Evolutionary conservation across 2,888 invertebrate genomes (phyloP), one percentile per base, ranked within the genome.

Genomic region (Entomobrya multifasciata): DNA sequence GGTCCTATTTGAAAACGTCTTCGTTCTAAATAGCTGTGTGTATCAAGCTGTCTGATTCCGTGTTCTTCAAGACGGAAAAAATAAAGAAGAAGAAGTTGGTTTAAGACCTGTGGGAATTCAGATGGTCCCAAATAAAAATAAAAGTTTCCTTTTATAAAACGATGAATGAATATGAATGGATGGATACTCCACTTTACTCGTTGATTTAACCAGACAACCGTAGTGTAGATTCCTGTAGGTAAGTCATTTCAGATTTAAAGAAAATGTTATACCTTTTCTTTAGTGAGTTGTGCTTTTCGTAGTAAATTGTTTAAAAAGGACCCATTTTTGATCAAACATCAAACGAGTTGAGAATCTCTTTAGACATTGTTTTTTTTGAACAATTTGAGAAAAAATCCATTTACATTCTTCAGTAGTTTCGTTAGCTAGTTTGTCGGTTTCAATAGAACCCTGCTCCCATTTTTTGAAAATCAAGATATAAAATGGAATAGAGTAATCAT

Each of bases 71-170:
- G 74, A 74, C 15, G 49, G 10, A n/a, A n/a, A n/a, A n/a, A n/a
- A n/a, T n/a, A n/a, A 57, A 57, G 22, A 49, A 22, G 10, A 74
- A 30, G 30, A 74, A 74, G 20, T 27, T 70, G 62, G 36, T 15
- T 22, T 85, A 85, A 85, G 78, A 85, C 85, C 72, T 85, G 85
- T 85, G 85, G 85, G 85, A 85, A 85, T 62, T 72, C 72, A 79
- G 44, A 72, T 79, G 85, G 78, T 49, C 17, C 27, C 27, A 20
- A 67, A 60, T 44, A 25, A 65, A 65, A 76, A 5, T 6, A 47
- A n/a, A 55, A 27, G 41, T 74, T 36, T 74, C 5, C 5, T 60
- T 20, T 22, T 17, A 36, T 17, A 57, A 65, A 36, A 8, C 15
- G 13, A 25, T 25, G 20, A 4, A 13, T 60, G 4, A 25, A 25